phyloP scores from a whole-genome alignment of 2,797 vertebrate genomes.

The Necrosyrtes monachus region DNA sequence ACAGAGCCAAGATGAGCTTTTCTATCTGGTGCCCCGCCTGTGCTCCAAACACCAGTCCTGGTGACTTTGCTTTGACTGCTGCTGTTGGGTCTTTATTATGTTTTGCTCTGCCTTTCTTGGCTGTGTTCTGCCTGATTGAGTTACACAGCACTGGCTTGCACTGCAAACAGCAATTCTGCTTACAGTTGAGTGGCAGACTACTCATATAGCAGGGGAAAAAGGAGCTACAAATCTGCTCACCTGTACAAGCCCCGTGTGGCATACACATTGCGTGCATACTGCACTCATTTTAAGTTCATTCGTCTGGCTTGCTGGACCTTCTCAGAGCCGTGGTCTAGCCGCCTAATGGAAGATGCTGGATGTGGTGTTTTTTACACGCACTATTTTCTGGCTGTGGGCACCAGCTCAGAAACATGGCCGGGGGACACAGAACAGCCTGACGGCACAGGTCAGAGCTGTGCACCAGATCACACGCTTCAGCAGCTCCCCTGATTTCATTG shows the following conservation, averaged over 20 bases:
- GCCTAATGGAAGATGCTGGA: background rate
- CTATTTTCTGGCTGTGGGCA: background rate
- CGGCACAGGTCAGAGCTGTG: background rate
- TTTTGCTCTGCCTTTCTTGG: background rate
- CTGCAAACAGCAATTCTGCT: background rate
- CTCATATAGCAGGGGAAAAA: background rate
- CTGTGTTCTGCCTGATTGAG: background rate
- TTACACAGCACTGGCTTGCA: background rate
- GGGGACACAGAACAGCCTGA: background rate
- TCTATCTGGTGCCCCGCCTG: background rate
- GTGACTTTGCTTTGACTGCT: background rate
- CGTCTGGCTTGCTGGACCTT: background rate
- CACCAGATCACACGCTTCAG: background rate
- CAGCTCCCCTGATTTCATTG: background rate
- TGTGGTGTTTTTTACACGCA: rapidly evolving
- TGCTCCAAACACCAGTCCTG: background rate
- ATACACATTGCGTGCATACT: background rate
- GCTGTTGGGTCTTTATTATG: background rate
- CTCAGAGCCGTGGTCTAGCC: background rate
- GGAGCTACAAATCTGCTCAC: background rate
- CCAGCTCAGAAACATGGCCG: background rate
- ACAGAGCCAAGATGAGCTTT: background rate
- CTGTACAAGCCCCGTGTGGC: background rate
- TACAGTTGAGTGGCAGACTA: background rate
- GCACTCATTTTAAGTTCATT: background rate